Percentiles rank a stretch among this genome's conserved stretches.
Conservation (phyloP, 30 jellyfish, hydroid and myxozoan genomes). For the Haliclystus octoradiatus region DNA sequence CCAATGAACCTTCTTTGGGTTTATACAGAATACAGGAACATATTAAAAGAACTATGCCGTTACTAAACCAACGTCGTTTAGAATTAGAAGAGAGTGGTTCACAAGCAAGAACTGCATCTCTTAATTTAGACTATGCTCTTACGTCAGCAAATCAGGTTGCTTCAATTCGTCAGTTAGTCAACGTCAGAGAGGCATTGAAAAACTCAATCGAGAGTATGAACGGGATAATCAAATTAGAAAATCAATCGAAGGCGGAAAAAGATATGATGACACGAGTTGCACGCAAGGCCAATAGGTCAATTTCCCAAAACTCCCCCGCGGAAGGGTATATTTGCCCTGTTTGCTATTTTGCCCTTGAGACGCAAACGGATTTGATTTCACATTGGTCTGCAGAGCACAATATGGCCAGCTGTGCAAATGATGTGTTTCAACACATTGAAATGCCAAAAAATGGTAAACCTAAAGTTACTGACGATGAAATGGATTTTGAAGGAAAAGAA, state of each 20-base stretch:
- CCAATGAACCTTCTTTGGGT: slow-evolving; percentile 93
- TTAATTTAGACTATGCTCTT: slow-evolving; percentile 65
- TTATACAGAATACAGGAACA: slow-evolving; percentile 86
- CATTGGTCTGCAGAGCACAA: slow-evolving; percentile 84
- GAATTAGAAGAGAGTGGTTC: slow-evolving; percentile 29
- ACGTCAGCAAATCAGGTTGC: slow-evolving; percentile 49
- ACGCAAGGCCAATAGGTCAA: slow-evolving; percentile 57
- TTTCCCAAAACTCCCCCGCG: slow-evolving; percentile 85
- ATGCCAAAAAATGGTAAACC: slow-evolving; percentile 24
- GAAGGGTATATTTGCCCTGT: slow-evolving; percentile 98
- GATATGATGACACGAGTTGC: slow-evolving; percentile 48
- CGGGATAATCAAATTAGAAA: slow-evolving; percentile 32
- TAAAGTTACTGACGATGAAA: neutral
- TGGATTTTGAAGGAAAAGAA: neutral
- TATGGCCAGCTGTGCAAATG: slow-evolving; percentile 64
- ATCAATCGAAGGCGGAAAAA: slow-evolving; percentile 26
- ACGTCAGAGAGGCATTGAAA: slow-evolving; percentile 69
- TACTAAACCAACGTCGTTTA: slow-evolving; percentile 36
- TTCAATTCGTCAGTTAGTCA: slow-evolving; percentile 48
- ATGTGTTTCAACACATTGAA: slow-evolving; percentile 56
- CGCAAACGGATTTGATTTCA: slow-evolving; percentile 57
- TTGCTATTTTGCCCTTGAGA: slow-evolving; percentile 80
- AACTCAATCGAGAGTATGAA: slow-evolving; percentile 60
- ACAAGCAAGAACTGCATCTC: slow-evolving; percentile 48
- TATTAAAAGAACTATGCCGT: slow-evolving; percentile 69